Evolutionary conservation across 1,140 invertebrate species (phyloP).

Genomic region (Tyrophagus putrescentiae): DNA sequence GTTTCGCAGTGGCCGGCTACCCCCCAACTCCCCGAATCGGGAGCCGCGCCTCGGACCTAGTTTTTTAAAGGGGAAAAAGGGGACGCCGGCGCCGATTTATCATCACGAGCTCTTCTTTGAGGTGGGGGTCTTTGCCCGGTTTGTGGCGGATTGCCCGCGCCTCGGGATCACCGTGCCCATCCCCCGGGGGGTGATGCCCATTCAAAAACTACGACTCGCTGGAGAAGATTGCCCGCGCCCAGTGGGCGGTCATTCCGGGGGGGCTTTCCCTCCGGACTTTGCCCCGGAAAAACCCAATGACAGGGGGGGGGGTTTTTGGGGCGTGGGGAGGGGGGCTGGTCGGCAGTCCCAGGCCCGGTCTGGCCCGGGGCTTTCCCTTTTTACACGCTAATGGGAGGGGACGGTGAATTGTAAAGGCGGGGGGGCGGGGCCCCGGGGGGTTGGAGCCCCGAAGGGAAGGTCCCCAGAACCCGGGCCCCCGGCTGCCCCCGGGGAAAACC

Average conservation of each 20-base stretch:
- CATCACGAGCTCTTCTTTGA: slow-evolving; percentile 57
- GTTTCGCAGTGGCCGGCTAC: slow-evolving; percentile 55
- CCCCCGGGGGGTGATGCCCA: slow-evolving; percentile 51
- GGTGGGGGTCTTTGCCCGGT: slow-evolving; percentile 44
- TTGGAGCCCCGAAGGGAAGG: too few relatives aligned
- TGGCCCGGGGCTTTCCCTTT: slow-evolving; percentile 46
- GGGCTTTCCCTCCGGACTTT: slow-evolving; percentile 41
- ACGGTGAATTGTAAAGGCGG: slow-evolving; percentile 41
- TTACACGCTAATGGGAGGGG: slow-evolving; percentile 48
- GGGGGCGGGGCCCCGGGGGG: slow-evolving; percentile 36
- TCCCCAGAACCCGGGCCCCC: slow-evolving; percentile 41
- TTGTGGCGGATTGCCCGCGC: slow-evolving; percentile 46
- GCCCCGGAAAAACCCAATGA: slow-evolving; percentile 45
- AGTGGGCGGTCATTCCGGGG: slow-evolving; percentile 43
- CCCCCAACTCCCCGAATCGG: slow-evolving; percentile 45
- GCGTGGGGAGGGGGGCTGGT: slow-evolving; percentile 42
- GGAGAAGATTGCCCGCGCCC: slow-evolving; percentile 43
- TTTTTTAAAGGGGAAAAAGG: slow-evolving; percentile 52
- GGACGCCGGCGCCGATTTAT: slow-evolving; percentile 59
- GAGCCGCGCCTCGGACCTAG: slow-evolving; percentile 47
- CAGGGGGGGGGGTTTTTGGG: slow-evolving; percentile 44
- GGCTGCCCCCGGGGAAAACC: slow-evolving; percentile 42
- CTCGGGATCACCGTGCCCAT: slow-evolving; percentile 55
- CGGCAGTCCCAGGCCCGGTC: slow-evolving; percentile 38
- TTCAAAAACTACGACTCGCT: slow-evolving; percentile 46